A percentile compares a stretch with the other conserved stretches of the same genome.
Conservation (phyloP, 1,140 invertebrate species). For the Leptinotarsa undecemlineata region DNA sequence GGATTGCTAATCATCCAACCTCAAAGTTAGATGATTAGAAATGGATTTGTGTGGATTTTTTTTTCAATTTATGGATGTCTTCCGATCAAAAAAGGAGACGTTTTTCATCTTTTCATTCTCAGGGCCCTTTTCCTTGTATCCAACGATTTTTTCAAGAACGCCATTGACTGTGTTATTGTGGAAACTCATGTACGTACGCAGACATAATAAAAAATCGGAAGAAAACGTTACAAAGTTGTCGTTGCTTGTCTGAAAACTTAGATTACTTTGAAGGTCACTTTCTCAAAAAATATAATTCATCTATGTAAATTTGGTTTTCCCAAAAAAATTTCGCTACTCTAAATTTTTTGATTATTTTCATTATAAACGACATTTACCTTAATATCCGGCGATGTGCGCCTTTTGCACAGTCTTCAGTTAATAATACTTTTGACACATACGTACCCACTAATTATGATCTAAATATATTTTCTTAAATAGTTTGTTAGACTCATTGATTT, state of each 20-base stretch:
- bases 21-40: no score
- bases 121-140: background rate
- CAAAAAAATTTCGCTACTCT: background rate
- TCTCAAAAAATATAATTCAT: constrained; percentile 6
- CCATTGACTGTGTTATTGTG: background rate
- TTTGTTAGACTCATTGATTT: background rate
- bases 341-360: background rate
- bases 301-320: constrained; percentile 5
- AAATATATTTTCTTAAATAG: background rate
- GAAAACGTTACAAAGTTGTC: background rate
- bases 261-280: constrained; percentile 6
- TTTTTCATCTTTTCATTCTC: no score
- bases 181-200: background rate
- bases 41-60: no score
- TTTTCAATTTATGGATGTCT: no score
- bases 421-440: constrained; percentile 7
- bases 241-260: constrained; percentile 5
- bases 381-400: constrained; percentile 4
- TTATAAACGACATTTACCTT: constrained; percentile 3
- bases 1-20: no score
- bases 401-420: constrained; percentile 7
- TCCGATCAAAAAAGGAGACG: no score
- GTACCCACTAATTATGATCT: background rate
- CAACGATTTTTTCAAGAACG: background rate
- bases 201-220: background rate